These are phyloP conservation scores for Thyatira batis DNA, from an alignment of 2,888 invertebrate genomes.

Conservation along the genomic window DNA sequence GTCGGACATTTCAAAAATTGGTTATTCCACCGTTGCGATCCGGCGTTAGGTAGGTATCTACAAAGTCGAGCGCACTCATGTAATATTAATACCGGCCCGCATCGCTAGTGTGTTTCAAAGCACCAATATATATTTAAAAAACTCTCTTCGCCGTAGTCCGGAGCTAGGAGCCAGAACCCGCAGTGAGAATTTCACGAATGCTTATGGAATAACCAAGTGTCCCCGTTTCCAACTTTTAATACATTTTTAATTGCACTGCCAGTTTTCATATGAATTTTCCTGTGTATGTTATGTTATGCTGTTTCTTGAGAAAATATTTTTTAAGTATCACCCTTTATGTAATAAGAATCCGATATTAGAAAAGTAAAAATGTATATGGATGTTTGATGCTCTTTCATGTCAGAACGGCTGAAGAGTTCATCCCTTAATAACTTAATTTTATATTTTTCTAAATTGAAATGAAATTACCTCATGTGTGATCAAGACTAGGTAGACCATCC, in stretches of 20 bases:
- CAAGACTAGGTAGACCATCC: too few species aligned
- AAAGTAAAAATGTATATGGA: too few species aligned
- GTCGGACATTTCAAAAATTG: slow-evolving; percentile 48
- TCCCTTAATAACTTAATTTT: too few species aligned
- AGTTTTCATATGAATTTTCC: slow-evolving; percentile 8
- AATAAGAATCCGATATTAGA: too few species aligned
- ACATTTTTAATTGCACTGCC: slow-evolving; percentile 6
- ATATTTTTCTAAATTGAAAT: too few species aligned
- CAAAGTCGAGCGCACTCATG: slow-evolving; percentile 36
- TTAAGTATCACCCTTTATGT: too few species aligned
- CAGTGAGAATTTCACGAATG: slow-evolving; percentile 18
- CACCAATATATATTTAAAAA: slow-evolving; percentile 54
- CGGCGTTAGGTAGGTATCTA: slow-evolving; percentile 26
- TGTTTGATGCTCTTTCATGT: too few species aligned
- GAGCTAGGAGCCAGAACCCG: slow-evolving; percentile 20
- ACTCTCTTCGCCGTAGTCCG: slow-evolving; percentile 14
- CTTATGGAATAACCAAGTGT: slow-evolving; percentile 28
- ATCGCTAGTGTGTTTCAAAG: slow-evolving; percentile 36
- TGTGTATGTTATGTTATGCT: too few species aligned
- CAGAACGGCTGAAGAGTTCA: too few species aligned
- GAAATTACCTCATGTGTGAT: too few species aligned
- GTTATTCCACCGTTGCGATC: slow-evolving; percentile 40
- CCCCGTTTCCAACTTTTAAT: slow-evolving; percentile 19
- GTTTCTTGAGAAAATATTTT: too few species aligned
- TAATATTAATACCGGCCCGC: slow-evolving; percentile 48